Base-by-base conservation (phyloP, 2,797 vertebrate genomes). In the Characodon lateralis region DNA sequence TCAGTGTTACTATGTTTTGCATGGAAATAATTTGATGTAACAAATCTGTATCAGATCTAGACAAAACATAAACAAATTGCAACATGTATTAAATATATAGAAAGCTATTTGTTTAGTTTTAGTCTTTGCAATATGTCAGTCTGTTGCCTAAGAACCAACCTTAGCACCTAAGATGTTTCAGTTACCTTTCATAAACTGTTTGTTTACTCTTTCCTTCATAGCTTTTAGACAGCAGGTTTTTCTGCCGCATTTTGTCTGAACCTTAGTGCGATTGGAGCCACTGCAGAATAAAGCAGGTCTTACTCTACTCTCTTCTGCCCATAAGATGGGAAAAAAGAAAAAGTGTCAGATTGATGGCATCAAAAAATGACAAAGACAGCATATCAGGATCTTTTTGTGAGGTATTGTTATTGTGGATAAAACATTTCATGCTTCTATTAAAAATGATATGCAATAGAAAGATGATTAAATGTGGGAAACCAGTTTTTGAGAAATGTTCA, bases 181-280 rank as follows among this genome's bases (percentile, higher is more conserved):
- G 65, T 78, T 74, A 13, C 63, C 61, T 68, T 77, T 76, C 51
- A 28, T 69, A 61, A 84, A 78, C 78, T 72, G 68, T 85, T 87
- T 88, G 41, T 83, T 86, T 48, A 55, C 55, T 59, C 63, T 78
- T 85, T 71, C 73, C 78, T 83, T 74, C 85, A 89, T 85, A 91
- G 74, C 91, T 92, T 89, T 89, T 84, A 89, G 85, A 91, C 91
- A 91, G 87, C 87, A 83, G 84, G 84, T 84, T 71, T 81, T 87
- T 89, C 79, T 94, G 91, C 93, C 84, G 91, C 91, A 95, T 91
- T 95, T 92, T 94, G 92, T 93, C 89, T 90, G 85, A 93, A 86
- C 56, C 81, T 3, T 73, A 81, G 72, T 85, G 83, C 72, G 89
- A 88, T 71, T 81, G 70, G 78, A 88, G 83, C 74, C 85, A 86